Evolutionary conservation across 2,797 vertebrate species (phyloP), one percentile per base, ranked within the genome.

Genomic region (Mormyrops boulengeri): DNA sequence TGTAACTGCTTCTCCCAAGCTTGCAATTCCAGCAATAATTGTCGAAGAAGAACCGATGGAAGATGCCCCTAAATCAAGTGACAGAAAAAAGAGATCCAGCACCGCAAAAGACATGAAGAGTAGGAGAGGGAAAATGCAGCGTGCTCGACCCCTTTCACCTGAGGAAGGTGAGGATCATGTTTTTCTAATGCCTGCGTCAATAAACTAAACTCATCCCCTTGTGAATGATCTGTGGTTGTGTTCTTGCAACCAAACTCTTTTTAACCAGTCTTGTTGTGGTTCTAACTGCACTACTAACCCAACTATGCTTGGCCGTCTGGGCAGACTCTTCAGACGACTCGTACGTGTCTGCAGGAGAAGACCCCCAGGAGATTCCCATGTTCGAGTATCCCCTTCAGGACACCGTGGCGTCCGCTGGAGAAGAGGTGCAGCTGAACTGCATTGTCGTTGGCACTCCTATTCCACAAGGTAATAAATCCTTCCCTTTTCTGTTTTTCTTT

Each of bases 261-360:
- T 66, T 26, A 88, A 86, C 41, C 52, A 19, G 53, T 73, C 52
- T 57, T 87, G 82, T 80, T 60, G 85, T 73, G 34, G 90, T 19
- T 44, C 60, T 69, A 8, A 60, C 88, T 89, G 80, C 3, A 88
- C 30, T n/a, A 88, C 4, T 88, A 89, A 87, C 89, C 90, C 1
- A 84, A 14, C n/a, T 60, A 88, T 93, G n/a, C 90, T n/a, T 90
- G 89, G 52, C 50, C 91, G 26, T 89, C 84, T 88, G 87, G 92
- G 88, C 94, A 99, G 98, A 99, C 94, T 99, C 98, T 57, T 99
- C 98, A 0, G 99, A 99, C 0, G 99, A 99, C 92, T 99, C 98
- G 11, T 99, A 99, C 0, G 97, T 99, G 90, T 99, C 99, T 19
- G 98, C 98, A 22, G 99, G 95, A 89, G 99, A 99, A 92, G 99